Conservation (phyloP, 2,113 vertebrate species). For the Capra hircus region DNA sequence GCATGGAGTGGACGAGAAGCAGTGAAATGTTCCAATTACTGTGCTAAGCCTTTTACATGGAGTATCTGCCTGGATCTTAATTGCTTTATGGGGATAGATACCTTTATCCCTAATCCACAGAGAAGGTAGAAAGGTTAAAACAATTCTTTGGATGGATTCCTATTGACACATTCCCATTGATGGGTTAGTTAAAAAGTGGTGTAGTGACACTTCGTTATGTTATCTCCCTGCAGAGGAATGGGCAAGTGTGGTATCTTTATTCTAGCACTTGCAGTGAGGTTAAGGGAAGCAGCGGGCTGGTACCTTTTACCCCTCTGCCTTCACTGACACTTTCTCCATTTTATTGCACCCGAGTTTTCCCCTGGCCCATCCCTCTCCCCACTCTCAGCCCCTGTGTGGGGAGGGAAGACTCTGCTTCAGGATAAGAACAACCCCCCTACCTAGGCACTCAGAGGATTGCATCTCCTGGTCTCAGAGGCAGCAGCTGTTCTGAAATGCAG, state of each 20-base stretch:
- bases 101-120: background rate
- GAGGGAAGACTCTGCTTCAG: background rate
- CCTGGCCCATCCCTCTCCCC: background rate
- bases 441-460: background rate
- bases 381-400: background rate
- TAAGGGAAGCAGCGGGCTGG: background rate
- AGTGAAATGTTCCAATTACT: background rate
- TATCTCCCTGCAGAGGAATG: background rate
- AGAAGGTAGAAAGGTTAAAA: background rate
- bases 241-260: background rate
- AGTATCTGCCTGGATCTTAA: background rate
- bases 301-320: background rate
- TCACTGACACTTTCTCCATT: background rate
- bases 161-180: background rate
- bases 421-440: accelerated
- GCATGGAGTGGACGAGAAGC: background rate
- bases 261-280: background rate
- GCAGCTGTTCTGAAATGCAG: background rate
- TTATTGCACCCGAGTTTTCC: background rate
- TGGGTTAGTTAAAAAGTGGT: background rate
- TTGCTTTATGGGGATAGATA: background rate
- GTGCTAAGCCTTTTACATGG: background rate
- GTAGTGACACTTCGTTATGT: background rate
- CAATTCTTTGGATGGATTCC: background rate
- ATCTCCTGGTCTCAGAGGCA: background rate